phyloP scores from a whole-genome alignment of 2,888 invertebrate genomes.

The Octodonta nipae region DNA sequence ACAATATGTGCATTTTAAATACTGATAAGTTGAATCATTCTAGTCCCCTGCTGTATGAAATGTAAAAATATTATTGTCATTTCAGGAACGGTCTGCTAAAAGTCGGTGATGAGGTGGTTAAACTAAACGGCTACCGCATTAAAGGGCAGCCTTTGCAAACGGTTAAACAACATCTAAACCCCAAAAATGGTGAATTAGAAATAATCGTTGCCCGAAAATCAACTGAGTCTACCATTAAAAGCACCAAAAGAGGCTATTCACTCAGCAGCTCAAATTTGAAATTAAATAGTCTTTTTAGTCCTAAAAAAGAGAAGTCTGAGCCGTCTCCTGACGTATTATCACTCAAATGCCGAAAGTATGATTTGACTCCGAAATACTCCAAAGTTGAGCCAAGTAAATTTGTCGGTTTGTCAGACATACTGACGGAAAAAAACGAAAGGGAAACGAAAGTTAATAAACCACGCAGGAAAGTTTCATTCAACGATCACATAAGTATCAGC shows the following conservation, averaged over 20 bases:
- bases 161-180: slow-evolving; percentile 37
- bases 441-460: too few relatives aligned
- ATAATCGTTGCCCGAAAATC: slow-evolving; percentile 25
- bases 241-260: slow-evolving; percentile 14
- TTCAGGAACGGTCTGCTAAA: slow-evolving; percentile 69
- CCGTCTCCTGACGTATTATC: slow-evolving; percentile 2
- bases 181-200: slow-evolving; percentile 35
- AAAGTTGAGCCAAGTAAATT: slow-evolving; percentile 8
- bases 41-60: not conserved
- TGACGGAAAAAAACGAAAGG: slow-evolving; percentile 6
- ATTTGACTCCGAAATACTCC: slow-evolving; percentile 7
- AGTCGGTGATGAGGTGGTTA: slow-evolving; percentile 79
- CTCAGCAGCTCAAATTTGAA: not conserved
- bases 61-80: slow-evolving; percentile 14
- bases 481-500: slow-evolving; percentile 14
- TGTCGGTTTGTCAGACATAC: slow-evolving; percentile 18
- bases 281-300: slow-evolving; percentile 6
- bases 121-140: slow-evolving; percentile 72
- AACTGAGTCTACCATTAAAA: slow-evolving; percentile 4
- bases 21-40: too few relatives aligned
- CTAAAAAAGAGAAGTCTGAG: slow-evolving; percentile 7
- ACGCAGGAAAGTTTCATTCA: slow-evolving; percentile 22
- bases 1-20: too few relatives aligned
- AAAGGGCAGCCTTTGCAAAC: slow-evolving; percentile 56
- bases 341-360: slow-evolving; percentile 8